These are phyloP conservation scores for Falcunculus frontatus DNA, from an alignment of 2,113 vertebrate genomes.

Conservation along the genomic window DNA sequence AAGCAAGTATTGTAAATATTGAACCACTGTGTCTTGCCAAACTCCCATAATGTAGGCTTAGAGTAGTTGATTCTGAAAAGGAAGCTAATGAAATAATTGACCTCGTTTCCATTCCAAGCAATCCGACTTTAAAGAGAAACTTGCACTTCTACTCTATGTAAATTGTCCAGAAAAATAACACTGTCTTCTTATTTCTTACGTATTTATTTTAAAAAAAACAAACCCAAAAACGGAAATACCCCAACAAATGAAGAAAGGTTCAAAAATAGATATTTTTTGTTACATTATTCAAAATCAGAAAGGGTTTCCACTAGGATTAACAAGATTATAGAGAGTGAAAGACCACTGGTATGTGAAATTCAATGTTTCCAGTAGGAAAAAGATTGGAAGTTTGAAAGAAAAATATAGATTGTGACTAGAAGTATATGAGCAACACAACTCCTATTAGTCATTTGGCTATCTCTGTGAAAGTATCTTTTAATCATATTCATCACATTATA, in stretches of 20 bases:
- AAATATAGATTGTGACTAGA: neutral
- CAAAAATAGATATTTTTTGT: neutral
- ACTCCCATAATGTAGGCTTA: neutral
- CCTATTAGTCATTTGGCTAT: neutral
- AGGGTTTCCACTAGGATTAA: neutral
- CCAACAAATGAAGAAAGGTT: neutral
- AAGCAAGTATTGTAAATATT: conserved; percentile 41
- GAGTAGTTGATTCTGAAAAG: conserved; percentile 2
- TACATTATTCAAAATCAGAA: neutral
- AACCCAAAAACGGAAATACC: neutral
- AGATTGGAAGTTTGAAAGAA: neutral
- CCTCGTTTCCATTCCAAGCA: neutral
- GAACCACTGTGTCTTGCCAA: neutral
- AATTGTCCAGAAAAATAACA: neutral
- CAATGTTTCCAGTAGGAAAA: neutral
- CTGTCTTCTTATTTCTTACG: neutral
- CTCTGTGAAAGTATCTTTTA: neutral
- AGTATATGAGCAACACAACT: accelerated
- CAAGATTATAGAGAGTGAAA: neutral
- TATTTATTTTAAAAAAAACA: neutral
- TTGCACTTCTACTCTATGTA: neutral
- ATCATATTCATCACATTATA: neutral
- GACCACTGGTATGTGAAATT: neutral
- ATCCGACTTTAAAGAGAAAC: neutral
- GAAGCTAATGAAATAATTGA: conserved; percentile 55